Conservation (phyloP, 2,888 invertebrate genomes). For the Anarsia innoxiella region DNA sequence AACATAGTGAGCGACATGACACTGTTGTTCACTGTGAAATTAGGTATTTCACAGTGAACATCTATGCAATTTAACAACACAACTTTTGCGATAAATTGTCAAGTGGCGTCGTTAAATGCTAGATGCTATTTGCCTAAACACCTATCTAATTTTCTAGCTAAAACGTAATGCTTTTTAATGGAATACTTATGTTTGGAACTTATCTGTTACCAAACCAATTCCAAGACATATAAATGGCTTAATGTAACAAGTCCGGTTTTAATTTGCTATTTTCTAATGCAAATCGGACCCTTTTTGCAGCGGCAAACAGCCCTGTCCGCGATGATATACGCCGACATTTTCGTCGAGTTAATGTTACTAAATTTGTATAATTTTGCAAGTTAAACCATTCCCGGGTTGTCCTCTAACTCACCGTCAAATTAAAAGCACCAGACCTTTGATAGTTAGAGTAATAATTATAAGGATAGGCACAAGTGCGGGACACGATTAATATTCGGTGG, state of each 20-base stretch:
- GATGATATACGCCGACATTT: slow-evolving; percentile 46
- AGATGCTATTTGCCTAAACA: too few relatives aligned
- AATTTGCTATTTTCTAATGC: slow-evolving; percentile 35
- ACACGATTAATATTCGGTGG: slow-evolving; percentile 47
- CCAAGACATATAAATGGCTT: too few relatives aligned
- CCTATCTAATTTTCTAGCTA: too few relatives aligned
- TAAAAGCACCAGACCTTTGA: slow-evolving; percentile 27
- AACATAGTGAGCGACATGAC: too few relatives aligned
- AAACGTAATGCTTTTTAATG: too few relatives aligned
- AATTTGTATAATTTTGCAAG: slow-evolving; percentile 44
- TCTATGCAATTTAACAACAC: too few relatives aligned
- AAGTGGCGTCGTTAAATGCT: too few relatives aligned
- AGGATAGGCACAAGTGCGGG: slow-evolving; percentile 34
- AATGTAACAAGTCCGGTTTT: slow-evolving; percentile 28
- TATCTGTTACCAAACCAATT: too few relatives aligned
- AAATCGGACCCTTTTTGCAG: slow-evolving; percentile 36
- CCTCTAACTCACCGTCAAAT: slow-evolving; percentile 27
- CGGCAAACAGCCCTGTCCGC: slow-evolving; percentile 31
- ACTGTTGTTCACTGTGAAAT: too few relatives aligned
- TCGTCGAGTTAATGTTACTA: slow-evolving; percentile 35
- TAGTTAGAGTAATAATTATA: slow-evolving; percentile 43
- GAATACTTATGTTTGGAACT: too few relatives aligned
- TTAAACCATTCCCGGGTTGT: slow-evolving; percentile 37
- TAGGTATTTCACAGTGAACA: too few relatives aligned
- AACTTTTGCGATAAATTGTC: too few relatives aligned